phyloP scores from a whole-genome alignment of 2,797 vertebrate genomes.

The Malacoctenus gilli region DNA sequence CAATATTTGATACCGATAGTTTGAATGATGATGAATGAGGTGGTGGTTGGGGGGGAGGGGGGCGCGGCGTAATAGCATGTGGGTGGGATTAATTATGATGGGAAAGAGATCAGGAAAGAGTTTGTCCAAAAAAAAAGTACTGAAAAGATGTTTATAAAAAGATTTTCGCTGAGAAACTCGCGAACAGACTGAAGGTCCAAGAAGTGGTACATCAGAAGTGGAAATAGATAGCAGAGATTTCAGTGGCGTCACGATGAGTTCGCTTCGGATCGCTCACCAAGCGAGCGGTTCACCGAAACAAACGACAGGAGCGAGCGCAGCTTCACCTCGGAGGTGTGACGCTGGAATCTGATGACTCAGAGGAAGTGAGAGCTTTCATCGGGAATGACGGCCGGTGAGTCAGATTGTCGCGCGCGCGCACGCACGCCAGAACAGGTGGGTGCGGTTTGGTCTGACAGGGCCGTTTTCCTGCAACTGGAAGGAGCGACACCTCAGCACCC shows the following conservation, averaged over 20 bases:
- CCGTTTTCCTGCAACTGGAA: conserved; percentile 22
- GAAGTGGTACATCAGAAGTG: too few relatives aligned
- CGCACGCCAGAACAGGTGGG: conserved; percentile 35
- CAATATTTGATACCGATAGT: conserved; percentile 18
- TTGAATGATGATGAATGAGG: conserved; percentile 54
- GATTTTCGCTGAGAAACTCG: too few relatives aligned
- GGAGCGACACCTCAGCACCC: conserved; percentile 16
- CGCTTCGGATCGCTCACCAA: too few relatives aligned
- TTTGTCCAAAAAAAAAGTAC: too few relatives aligned
- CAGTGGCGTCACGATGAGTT: too few relatives aligned
- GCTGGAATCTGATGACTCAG: conserved; percentile 56
- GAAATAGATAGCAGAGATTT: too few relatives aligned
- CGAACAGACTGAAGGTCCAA: too few relatives aligned
- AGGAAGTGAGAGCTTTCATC: conserved; percentile 38
- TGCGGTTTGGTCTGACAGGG: conserved; percentile 34
- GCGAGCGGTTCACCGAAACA: neutral
- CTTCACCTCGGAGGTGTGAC: conserved; percentile 21
- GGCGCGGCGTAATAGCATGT: too few relatives aligned
- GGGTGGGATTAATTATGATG: too few relatives aligned
- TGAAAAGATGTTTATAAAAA: too few relatives aligned
- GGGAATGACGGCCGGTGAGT: conserved; percentile 55
- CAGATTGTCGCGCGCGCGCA: conserved; percentile 35
- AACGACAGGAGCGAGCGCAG: conserved; percentile 14
- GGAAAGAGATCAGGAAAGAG: too few relatives aligned
- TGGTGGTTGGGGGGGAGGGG: too few relatives aligned